Base-by-base conservation (phyloP, 2,797 vertebrate genomes). In the Heterohyrax brucei region DNA sequence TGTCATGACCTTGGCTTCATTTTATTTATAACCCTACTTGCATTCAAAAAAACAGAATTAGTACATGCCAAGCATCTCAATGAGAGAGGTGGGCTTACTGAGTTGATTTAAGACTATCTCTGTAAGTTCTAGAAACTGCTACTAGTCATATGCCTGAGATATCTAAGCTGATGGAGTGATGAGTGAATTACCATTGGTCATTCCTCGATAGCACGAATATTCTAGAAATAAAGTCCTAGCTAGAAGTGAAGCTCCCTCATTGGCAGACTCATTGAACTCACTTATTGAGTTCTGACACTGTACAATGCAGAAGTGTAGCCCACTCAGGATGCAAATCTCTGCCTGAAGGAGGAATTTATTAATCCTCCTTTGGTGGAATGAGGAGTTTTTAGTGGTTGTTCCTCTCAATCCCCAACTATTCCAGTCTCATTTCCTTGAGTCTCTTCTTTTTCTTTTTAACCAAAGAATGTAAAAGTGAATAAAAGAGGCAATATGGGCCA, bases 401-500 rank as follows among this genome's bases (percentile, higher is more conserved):
- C 12, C 12, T 14, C 12, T 16, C 12, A 5, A 1, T 5, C 18
- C 59, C 59, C 59, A 61, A 21, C 46, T 59, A 7, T 24, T 14
- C n/a, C 72, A 50, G 21, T 73, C 84, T 75, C 3, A 18, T 73
- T 91, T 96, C 39, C 83, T 62, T 66, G 56, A 81, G 53, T 75
- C 7, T n/a, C 39, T 21, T 8, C 2, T 77, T 19, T 0, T 33
- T 9, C 21, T 66, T 53, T 91, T 91, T 62, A 86, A 89, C 53
- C 44, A 44, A 72, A 75, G 77, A 44, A 93, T 89, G 70, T 75
- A 44, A 85, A 92, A 80, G 50, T 64, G 92, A 82, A 48, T 13
- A 39, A 18, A 84, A 53, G 53, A 78, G 76, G n/a, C 85, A 68
- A n/a, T 70, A 28, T 62, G 19, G 13, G 21, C 1, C 59, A 48